Evolutionary conservation across 2,797 vertebrate genomes (phyloP).

Genomic region (Phrynocephalus vlangalii): DNA sequence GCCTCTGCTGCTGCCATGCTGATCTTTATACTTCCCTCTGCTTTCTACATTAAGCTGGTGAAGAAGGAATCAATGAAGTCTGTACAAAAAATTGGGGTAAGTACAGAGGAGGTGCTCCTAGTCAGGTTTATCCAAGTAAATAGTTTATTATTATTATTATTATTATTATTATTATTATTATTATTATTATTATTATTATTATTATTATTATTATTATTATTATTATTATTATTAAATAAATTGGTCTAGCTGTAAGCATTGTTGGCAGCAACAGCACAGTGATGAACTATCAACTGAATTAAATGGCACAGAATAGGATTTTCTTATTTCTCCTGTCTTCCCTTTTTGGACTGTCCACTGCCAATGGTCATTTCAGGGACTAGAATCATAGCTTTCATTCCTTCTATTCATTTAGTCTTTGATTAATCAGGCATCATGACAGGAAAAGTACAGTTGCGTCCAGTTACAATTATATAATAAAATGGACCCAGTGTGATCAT

Average conservation of each 20-base stretch:
- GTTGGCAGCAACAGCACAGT: neutral
- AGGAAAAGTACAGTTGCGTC: too few species aligned
- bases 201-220: too few species aligned
- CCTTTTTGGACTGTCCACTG: neutral
- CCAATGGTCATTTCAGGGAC: neutral
- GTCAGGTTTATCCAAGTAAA: neutral
- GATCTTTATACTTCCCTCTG: conserved; percentile 97
- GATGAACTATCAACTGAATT: neutral
- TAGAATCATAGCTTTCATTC: neutral
- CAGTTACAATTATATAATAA: neutral
- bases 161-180: too few species aligned
- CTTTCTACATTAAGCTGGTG: conserved; percentile 97
- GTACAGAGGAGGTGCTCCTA: neutral
- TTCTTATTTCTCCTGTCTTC: neutral
- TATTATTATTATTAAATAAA: too few species aligned
- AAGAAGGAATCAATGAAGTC: conserved; percentile 95
- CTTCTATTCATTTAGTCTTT: neutral
- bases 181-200: too few species aligned
- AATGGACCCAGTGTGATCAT: neutral
- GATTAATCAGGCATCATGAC: neutral
- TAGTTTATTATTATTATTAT: too few species aligned
- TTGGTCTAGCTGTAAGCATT: neutral
- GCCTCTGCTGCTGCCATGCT: conserved; percentile 96
- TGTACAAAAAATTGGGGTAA: conserved; percentile 96
- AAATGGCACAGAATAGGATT: neutral